Base-by-base conservation (phyloP, 2,113 vertebrate species). In the Calidris pugnax region DNA sequence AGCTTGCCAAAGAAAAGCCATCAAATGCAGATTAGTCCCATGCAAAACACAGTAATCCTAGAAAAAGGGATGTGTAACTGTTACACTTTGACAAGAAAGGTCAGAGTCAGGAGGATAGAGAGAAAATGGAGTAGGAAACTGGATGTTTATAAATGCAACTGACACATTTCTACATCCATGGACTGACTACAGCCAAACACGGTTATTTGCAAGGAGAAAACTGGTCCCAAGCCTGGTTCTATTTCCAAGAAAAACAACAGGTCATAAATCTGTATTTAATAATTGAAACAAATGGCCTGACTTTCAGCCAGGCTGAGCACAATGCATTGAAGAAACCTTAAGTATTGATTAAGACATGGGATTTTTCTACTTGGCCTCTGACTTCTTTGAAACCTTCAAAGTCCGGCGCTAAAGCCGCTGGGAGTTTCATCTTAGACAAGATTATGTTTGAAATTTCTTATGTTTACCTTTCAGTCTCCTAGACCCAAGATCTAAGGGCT, bases 211-310 rank as follows among this genome's bases (percentile, higher is more conserved):
- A 95, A 90, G 72, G 59, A 94, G 66, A 51, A 95, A 87, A 85
- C 86, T 62, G n/a, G 53, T 95, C 94, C 86, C 69, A 85, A 83
- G 78, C 32, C 87, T 87, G 74, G 28, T 47, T 81, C 53, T 63
- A 66, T 43, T 95, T 96, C 89, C 91, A 97, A 85, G 77, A 77
- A 95, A 96, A 96, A 91, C 95, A 94, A 82, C 74, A 93, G 77
- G 67, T 85, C 90, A 92, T 89, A 93, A 96, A 97, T 96, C 93
- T 75, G 85, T 91, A 93, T 94, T 95, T 97, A 96, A 94, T 93
- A 95, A 95, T 96, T 94, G 92, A 97, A 96, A 95, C 90, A 81
- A 97, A 94, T 28, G 57, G 90, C 71, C 84, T 96, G 96, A 95
- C 84, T 97, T 72, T 26, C 86, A 87, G 90, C 89, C 90, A 16